phyloP scores from a whole-genome alignment of 2,113 vertebrate genomes.

The Neomonachus schauinslandi region DNA sequence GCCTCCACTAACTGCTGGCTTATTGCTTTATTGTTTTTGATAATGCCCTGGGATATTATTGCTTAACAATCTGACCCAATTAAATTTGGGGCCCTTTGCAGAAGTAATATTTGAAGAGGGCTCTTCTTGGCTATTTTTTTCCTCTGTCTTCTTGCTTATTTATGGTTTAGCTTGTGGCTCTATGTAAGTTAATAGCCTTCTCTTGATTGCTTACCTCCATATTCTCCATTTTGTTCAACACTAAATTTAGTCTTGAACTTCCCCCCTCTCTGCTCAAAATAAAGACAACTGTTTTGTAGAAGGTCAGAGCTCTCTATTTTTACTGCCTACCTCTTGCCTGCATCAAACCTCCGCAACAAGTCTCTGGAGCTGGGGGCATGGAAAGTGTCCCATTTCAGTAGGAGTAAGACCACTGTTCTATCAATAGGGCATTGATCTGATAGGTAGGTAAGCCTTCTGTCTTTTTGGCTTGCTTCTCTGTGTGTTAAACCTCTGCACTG shows the following conservation, averaged over 20 bases:
- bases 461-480: background rate
- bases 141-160: background rate
- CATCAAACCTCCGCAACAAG: background rate
- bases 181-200: background rate
- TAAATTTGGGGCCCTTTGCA: background rate
- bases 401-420: background rate
- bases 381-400: background rate
- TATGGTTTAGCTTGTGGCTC: background rate
- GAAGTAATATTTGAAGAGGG: background rate
- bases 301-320: background rate
- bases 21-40: background rate
- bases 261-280: background rate
- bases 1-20: background rate
- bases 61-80: background rate
- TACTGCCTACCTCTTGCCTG: background rate
- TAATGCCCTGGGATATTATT: background rate
- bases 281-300: background rate
- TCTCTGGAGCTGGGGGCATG: background rate
- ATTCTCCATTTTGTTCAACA: background rate
- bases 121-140: background rate
- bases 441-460: background rate
- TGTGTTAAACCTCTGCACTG: background rate
- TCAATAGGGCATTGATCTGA: background rate
- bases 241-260: background rate
- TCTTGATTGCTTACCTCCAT: background rate